phyloP scores from a whole-genome alignment of 1,140 invertebrate species.

The Nasonia vitripennis region DNA sequence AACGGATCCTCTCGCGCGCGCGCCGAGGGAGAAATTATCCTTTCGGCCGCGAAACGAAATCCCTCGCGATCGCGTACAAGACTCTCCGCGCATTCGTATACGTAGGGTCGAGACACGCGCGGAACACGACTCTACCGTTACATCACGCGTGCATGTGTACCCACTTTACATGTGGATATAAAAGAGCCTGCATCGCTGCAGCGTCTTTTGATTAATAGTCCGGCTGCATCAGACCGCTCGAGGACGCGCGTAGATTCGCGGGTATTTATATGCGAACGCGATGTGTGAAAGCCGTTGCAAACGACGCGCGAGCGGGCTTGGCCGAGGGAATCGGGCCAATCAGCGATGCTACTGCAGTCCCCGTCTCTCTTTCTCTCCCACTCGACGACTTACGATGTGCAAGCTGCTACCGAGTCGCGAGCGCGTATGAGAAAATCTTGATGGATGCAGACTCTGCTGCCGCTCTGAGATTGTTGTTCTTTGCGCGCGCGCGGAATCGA shows the following conservation, averaged over 20 bases:
- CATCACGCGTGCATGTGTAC: slow-evolving; percentile 44
- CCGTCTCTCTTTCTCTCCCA: neutral
- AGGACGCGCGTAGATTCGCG: slow-evolving; percentile 61
- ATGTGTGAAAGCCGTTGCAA: slow-evolving; percentile 41
- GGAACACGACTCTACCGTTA: slow-evolving; percentile 69
- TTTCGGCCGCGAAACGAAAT: slow-evolving; percentile 67
- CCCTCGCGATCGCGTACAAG: slow-evolving; percentile 48
- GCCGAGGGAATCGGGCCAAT: slow-evolving; percentile 54
- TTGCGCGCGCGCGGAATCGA: no score
- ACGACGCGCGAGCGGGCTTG: slow-evolving; percentile 59
- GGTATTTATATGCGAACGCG: slow-evolving; percentile 69
- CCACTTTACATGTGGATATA: neutral
- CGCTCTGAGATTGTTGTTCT: no score
- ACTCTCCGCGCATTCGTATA: slow-evolving; percentile 49
- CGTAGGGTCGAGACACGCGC: slow-evolving; percentile 7
- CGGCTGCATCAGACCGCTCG: slow-evolving; percentile 36
- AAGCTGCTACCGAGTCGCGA: neutral
- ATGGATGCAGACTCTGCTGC: no score
- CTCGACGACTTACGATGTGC: neutral
- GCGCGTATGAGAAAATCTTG: neutral
- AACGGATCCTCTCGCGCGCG: slow-evolving; percentile 28
- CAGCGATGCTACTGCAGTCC: slow-evolving; percentile 43
- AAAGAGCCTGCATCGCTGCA: slow-evolving; percentile 56
- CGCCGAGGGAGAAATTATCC: slow-evolving; percentile 65
- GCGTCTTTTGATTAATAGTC: slow-evolving; percentile 72